Percentiles rank a stretch among this genome's conserved stretches.
Evolutionary conservation across 92 coral and sea anemone genomes (phyloP).

Genomic region (Palythoa grandis): DNA sequence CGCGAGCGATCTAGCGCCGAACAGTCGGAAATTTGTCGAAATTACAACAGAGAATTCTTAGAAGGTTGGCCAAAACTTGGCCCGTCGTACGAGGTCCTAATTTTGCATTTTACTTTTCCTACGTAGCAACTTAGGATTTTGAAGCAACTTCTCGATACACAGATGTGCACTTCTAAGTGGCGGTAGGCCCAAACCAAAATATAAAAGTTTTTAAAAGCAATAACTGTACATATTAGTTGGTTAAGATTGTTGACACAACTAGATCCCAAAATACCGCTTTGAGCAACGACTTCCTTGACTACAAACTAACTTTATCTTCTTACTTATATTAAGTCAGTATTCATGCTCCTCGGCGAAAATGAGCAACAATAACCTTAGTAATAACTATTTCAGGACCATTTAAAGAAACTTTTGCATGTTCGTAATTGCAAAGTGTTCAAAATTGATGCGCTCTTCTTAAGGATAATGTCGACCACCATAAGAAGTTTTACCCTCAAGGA

Average conservation of each 20-base stretch:
- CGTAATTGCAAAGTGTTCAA: conserved; percentile 12
- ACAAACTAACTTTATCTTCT: neutral
- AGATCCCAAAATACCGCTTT: conserved; percentile 12
- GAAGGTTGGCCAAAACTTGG: neutral
- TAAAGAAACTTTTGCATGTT: neutral
- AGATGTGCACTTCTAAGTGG: neutral
- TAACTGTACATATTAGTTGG: conserved; percentile 9
- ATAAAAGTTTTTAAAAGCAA: conserved; percentile 8
- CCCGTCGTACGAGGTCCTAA: neutral
- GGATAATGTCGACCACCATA: neutral
- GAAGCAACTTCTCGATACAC: neutral
- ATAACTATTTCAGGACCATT: neutral
- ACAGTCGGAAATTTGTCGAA: neutral
- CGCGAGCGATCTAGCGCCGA: neutral
- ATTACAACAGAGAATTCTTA: neutral
- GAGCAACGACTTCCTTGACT: neutral
- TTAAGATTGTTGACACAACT: conserved; percentile 39
- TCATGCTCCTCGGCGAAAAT: neutral
- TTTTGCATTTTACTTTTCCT: neutral
- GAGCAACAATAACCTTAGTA: neutral
- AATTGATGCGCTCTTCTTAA: neutral
- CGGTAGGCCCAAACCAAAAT: neutral
- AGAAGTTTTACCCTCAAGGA: neutral
- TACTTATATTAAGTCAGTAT: neutral
- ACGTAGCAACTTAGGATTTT: neutral